Evolutionary conservation across 2,888 invertebrate species (phyloP), one percentile per base, ranked within the genome.

Genomic region (Ophraella communa): DNA sequence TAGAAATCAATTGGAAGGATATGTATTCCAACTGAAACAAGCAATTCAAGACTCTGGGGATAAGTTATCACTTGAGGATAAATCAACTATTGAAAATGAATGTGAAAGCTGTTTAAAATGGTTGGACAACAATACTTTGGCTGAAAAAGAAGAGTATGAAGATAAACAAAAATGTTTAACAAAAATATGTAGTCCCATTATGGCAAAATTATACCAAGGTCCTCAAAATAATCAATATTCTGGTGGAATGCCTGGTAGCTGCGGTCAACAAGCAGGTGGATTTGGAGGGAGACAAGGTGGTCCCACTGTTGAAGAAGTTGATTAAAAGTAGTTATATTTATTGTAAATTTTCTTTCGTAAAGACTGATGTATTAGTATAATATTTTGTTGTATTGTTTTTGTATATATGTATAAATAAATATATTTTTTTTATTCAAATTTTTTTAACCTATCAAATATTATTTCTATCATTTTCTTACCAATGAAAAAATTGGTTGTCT

Each of bases 1-100:
- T 10, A 86, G 91, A 63, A 93, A 93, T 80, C 86, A 88, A 73
- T 83, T 93, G 45, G 93, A 91, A 78, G 80, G 86, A 4, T 91
- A 91, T 78, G 83, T 87, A 18, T 92, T 90, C 79, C 85, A 85
- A 67, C 87, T 90, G 45, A 91, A 89, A 75, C 91, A 91, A 74
- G 88, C 91, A 0, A 79, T 87, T 20, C 87, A 89, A 20, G 88
- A 90, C 14, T 85, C 87, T 39, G 88, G 88, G 0, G 84, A 84
- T 55, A 89, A 87, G 78, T 80, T 94, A 33, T 80, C 83, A 3
- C 86, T 88, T 18, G 81, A 84, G 71, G 77, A 84, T 75, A 77
- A 83, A 77, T 79, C 78, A 18, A 75, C 79, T 14, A 84, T 85
- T 0, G 78, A 79, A 42, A 78, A 81, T 47, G 83, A 84, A 67